Base-by-base conservation (phyloP, 2,113 vertebrate species). In the Varanus komodoensis region DNA sequence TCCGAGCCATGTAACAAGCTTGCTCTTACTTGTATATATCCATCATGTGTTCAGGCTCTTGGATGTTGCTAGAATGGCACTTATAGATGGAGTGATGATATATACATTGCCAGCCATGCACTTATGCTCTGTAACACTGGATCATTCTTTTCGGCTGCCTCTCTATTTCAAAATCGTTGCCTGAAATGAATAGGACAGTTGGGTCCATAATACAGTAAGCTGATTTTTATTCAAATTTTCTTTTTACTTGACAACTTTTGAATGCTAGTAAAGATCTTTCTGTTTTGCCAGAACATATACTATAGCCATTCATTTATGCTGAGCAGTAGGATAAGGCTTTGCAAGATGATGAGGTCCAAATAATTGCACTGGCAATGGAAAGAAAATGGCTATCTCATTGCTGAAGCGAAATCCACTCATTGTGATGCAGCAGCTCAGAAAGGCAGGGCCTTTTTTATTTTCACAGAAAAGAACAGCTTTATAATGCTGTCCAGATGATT, bases 291-390 rank as follows among this genome's bases (percentile, higher is more conserved):
- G 34, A 88, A 32, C 17, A 87, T 11, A 25, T 84, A 85, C 50
- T 79, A 29, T 11, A 94, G 21, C 25, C 44, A 29, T 82, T 94
- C 87, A 87, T 52, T 93, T 82, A 69, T 32, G 15, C 83, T 48
- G 83, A 68, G 87, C 8, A 84, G 7, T 25, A 88, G 32, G 19
- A 73, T 57, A 87, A 29, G 84, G 4, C 83, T 93, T 92, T 29
- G 29, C 84, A 74, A 9, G 34, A 90, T 14, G 52, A 78, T 90
- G 5, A 91, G 54, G 38, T 90, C 14, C 19, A 88, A 92, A 75
- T 52, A 89, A 68, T 93, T 94, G 92, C 32, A 87, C 2, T 64
- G 15, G 88, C 27, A 92, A 90, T 89, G 29, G 32, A 82, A 95
- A 89, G 27, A 52, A 94, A 93, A 91, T 74, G 0, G 3, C 67